Conservation (phyloP, 2,888 invertebrate species). For the Diarsia dahlii region DNA sequence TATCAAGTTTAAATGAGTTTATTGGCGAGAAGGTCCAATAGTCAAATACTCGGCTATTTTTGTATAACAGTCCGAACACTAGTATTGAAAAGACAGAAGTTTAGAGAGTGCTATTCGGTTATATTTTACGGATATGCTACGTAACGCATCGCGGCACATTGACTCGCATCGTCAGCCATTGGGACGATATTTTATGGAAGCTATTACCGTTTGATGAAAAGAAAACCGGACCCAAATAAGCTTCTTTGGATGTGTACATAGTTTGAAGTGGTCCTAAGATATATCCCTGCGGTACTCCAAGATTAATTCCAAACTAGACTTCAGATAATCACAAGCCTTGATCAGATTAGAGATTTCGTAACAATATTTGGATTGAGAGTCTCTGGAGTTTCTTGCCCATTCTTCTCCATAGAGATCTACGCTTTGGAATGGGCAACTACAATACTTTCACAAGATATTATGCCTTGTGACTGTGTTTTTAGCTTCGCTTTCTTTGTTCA, state of each 20-base stretch:
- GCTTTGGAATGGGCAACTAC: too few relatives aligned
- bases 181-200: constrained; percentile 21
- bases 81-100: neutral
- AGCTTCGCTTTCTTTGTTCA: too few relatives aligned
- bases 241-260: neutral
- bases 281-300: constrained; percentile 12
- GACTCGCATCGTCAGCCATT: constrained; percentile 31
- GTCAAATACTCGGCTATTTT: neutral
- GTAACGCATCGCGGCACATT: constrained; percentile 33
- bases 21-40: neutral
- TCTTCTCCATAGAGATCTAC: too few relatives aligned
- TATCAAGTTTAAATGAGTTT: too few relatives aligned
- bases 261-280: neutral
- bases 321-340: neutral
- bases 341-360: too few relatives aligned
- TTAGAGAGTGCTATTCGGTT: neutral
- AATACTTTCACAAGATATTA: too few relatives aligned
- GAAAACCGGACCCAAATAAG: neutral
- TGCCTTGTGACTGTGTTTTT: too few relatives aligned
- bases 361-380: too few relatives aligned
- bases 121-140: neutral
- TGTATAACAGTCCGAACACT: neutral
- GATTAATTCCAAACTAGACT: neutral
- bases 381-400: too few relatives aligned
- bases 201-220: constrained; percentile 1